A percentile compares a stretch with the other conserved stretches of the same genome.
Evolutionary conservation across 2,113 vertebrate species (phyloP).

Genomic region (Leptodactylus fuscus): DNA sequence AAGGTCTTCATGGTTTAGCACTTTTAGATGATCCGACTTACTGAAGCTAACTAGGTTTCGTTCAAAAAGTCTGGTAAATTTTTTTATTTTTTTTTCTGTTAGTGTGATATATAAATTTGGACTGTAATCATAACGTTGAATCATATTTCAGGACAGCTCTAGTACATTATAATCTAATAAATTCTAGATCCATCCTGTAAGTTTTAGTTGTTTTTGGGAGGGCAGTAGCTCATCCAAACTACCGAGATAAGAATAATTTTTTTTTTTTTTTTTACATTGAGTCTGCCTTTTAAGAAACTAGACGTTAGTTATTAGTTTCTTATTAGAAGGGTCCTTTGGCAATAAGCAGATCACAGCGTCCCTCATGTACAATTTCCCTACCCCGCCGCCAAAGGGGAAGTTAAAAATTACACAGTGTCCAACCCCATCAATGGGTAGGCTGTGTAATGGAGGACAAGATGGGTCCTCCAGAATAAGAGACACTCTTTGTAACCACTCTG

Average conservation of each 20-base stretch:
- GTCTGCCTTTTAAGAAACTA: background rate
- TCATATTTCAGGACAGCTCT: constrained; percentile 19
- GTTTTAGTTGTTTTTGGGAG: background rate
- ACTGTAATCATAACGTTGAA: background rate
- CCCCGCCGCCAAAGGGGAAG: background rate
- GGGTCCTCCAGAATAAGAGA: too few species aligned
- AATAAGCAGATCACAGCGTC: too few species aligned
- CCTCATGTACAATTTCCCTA: background rate
- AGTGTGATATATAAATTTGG: background rate
- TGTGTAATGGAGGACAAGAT: too few species aligned
- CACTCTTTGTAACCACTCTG: too few species aligned
- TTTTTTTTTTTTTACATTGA: background rate
- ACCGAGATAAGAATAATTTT: too few species aligned
- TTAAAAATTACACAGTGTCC: background rate
- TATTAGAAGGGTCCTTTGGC: background rate
- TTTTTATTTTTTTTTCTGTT: constrained; percentile 5
- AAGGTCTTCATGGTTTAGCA: background rate
- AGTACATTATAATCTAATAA: constrained; percentile 10
- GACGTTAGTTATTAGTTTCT: too few species aligned
- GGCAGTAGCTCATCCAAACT: background rate
- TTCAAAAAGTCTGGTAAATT: background rate
- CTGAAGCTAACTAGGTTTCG: background rate
- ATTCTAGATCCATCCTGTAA: background rate
- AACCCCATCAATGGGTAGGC: background rate
- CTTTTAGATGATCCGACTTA: too few species aligned